phyloP scores from a whole-genome alignment of 2,888 invertebrate genomes.

The Phalera bucephala region DNA sequence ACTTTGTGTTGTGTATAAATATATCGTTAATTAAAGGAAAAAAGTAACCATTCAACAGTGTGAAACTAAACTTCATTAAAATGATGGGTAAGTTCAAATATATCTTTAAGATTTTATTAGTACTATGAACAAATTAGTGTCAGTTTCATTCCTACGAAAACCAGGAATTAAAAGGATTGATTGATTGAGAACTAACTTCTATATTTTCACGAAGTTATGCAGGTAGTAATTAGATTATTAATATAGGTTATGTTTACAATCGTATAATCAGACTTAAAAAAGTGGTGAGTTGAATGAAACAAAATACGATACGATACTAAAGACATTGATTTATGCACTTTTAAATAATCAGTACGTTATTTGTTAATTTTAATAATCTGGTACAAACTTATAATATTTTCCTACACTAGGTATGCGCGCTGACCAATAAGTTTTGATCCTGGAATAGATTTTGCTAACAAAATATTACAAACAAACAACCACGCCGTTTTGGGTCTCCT shows the following conservation, averaged over 20 bases:
- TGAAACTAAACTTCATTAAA: constrained; percentile 35
- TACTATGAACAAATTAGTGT: too few species aligned
- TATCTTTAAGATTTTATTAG: background rate
- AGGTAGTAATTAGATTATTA: background rate
- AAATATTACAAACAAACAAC: too few species aligned
- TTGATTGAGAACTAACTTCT: too few species aligned
- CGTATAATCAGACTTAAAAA: constrained; percentile 1
- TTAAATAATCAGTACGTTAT: too few species aligned
- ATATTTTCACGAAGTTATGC: background rate
- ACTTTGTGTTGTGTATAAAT: constrained; percentile 44
- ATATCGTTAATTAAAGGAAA: constrained; percentile 15
- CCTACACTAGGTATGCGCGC: constrained; percentile 3
- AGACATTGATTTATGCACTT: too few species aligned
- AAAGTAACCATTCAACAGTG: constrained; percentile 36
- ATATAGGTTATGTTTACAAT: constrained; percentile 34
- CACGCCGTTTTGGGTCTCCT: too few species aligned
- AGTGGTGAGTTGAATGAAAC: too few species aligned
- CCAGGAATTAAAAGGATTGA: too few species aligned
- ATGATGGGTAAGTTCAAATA: constrained; percentile 58
- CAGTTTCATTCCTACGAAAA: too few species aligned
- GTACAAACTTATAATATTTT: background rate
- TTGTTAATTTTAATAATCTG: background rate
- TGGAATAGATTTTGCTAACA: too few species aligned
- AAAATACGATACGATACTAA: too few species aligned
- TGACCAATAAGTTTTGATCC: constrained; percentile 22